Evolutionary conservation across 2,888 invertebrate species (phyloP).

Genomic region (Tetrapedia diversipes): DNA sequence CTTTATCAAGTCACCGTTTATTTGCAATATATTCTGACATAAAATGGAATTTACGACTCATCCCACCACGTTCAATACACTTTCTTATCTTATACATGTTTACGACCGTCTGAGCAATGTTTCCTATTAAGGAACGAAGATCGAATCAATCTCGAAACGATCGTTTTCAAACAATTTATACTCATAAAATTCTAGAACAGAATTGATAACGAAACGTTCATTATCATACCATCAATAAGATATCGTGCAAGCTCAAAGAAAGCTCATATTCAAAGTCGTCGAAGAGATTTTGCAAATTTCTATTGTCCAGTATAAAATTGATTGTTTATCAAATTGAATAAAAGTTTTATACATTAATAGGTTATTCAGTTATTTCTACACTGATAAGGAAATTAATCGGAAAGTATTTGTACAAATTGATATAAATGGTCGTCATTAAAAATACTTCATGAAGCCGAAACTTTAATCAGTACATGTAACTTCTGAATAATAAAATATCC

Average conservation of each 20-base stretch:
- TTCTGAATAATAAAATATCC: not conserved
- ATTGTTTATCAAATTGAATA: not conserved
- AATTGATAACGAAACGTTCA: constrained; percentile 86
- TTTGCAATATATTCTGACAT: constrained; percentile 29
- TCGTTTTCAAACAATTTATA: constrained; percentile 87
- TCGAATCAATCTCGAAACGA: constrained; percentile 86
- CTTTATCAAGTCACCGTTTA: constrained; percentile 39
- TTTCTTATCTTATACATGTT: constrained; percentile 57
- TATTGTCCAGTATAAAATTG: not conserved
- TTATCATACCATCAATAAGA: constrained; percentile 71
- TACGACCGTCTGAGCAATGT: constrained; percentile 79
- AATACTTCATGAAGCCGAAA: not conserved
- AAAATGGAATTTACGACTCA: constrained; percentile 40
- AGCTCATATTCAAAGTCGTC: not conserved
- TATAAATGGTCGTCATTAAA: not conserved
- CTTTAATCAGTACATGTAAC: not conserved
- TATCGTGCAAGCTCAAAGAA: constrained; percentile 59
- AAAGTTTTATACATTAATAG: not conserved
- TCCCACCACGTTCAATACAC: constrained; percentile 51
- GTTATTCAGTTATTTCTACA: too few species aligned
- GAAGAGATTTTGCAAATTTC: not conserved
- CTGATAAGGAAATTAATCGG: constrained; percentile 5
- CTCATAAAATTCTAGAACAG: constrained; percentile 87
- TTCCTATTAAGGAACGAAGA: constrained; percentile 76
- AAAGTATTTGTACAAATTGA: not conserved